Evolutionary conservation across 1,140 invertebrate genomes (phyloP), one percentile per base, ranked within the genome.

Genomic region (Drosophila elegans): DNA sequence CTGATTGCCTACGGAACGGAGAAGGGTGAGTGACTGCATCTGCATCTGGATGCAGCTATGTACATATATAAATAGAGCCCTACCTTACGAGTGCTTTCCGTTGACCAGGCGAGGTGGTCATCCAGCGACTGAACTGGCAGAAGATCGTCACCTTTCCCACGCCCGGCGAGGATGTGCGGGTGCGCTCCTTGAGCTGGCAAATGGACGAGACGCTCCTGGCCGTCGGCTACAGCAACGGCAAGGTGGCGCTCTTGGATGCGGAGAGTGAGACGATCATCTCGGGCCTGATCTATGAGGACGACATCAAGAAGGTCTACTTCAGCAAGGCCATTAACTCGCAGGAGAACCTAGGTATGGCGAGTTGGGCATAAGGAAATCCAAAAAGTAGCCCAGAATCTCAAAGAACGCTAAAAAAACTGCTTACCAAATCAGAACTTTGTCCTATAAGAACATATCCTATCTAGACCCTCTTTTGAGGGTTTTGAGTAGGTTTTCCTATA

Each of bases 201-300:
- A 97, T 98, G 34, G 98, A 99, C 95, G 97, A 98, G 73, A 98
- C 98, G 93, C 95, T 98, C 36, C 93, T 97, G 13, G 96, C 96
- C 2, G 94, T 96, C 12, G 95, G 94, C 81, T 97, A 96, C 71
- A 95, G 93, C 91, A 95, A 94, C 78, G 94, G 95, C 81, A 93
- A 93, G 71, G 93, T 98, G 0, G 94, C 95, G 16, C 93, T 98
- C 5, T 94, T 97, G 52, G 96, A 98, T 92, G 96, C 98, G 45
- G 98, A 99, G 93, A 97, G 97, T 84, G 97, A 97, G 80, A 96
- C 96, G 78, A 94, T 96, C 34, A 93, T 98, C 16, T 95, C 97
- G 57, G 95, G 94, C 52, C 94, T 95, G 63, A 93, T 95, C 54
- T 93, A 95, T 68, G 94, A 93, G 61, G 93, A 81, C 79, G 93